These are phyloP conservation scores for Crossocerus cetratus DNA, from an alignment of 2,888 invertebrate species.

Conservation along the genomic window DNA sequence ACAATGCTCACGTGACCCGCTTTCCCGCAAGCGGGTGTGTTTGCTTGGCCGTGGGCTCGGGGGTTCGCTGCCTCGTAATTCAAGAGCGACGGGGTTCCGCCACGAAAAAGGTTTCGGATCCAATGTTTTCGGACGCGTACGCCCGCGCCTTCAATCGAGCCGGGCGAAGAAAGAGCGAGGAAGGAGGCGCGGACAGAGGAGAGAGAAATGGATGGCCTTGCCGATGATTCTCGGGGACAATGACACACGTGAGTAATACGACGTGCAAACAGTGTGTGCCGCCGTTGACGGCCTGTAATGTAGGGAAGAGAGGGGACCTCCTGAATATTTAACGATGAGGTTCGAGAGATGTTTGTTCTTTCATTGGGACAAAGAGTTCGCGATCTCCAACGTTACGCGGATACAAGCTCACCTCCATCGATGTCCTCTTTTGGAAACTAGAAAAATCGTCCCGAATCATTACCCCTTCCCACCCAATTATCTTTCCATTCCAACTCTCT, in stretches of 20 bases:
- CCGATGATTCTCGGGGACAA: slow-evolving; percentile 33
- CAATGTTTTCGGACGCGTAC: too few species aligned
- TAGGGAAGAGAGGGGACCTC: neutral
- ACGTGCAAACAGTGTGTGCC: slow-evolving; percentile 25
- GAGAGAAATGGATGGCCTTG: slow-evolving; percentile 40
- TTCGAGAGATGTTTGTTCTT: slow-evolving; percentile 19
- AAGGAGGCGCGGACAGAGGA: neutral
- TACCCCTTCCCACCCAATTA: too few species aligned
- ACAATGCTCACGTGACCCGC: slow-evolving; percentile 14
- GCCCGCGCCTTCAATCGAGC: too few species aligned
- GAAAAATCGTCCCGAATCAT: too few species aligned
- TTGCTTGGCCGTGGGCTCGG: neutral
- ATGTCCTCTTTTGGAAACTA: too few species aligned
- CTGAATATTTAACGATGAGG: slow-evolving; percentile 36
- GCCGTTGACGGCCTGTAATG: too few species aligned
- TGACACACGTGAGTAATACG: slow-evolving; percentile 36
- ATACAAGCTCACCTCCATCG: too few species aligned
- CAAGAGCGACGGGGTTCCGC: too few species aligned
- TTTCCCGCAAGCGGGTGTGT: neutral
- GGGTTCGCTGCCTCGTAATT: too few species aligned
- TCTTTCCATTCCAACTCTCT: too few species aligned
- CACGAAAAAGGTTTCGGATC: too few species aligned
- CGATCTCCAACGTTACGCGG: too few species aligned
- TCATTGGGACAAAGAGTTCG: slow-evolving; percentile 9
- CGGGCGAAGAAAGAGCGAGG: neutral